Percentiles rank a stretch among this genome's conserved stretches.
phyloP scores from a whole-genome alignment of 2,113 vertebrate genomes.

The Beaufortia kweichowensis region DNA sequence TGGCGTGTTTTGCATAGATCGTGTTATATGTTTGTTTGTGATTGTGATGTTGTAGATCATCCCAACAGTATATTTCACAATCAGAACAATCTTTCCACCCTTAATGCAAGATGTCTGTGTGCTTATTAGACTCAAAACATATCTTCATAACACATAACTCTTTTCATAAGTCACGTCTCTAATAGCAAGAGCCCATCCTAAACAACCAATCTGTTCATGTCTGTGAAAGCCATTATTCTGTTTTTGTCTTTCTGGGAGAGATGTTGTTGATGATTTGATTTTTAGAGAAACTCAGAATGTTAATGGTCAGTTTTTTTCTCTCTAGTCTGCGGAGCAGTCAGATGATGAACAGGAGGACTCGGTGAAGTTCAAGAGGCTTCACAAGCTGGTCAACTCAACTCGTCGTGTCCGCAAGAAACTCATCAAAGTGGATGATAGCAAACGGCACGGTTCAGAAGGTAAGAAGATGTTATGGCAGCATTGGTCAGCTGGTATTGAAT shows the following conservation, averaged over 20 bases:
- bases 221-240: neutral
- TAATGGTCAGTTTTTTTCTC: conserved; percentile 63
- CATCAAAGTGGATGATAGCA: conserved; percentile 95
- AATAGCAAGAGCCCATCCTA: conserved; percentile 36
- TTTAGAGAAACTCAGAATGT: neutral
- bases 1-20: neutral
- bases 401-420: conserved; percentile 95
- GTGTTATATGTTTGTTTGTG: neutral
- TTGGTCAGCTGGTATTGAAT: neutral
- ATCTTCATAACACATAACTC: conserved; percentile 28
- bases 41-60: neutral
- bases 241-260: neutral
- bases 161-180: conserved; percentile 23
- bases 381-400: conserved; percentile 97
- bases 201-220: conserved; percentile 12
- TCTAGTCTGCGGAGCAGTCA: conserved; percentile 93
- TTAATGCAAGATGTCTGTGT: conserved; percentile 3
- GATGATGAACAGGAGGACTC: conserved; percentile 97
- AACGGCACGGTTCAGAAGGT: conserved; percentile 90
- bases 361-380: conserved; percentile 95
- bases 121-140: neutral
- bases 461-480: conserved; percentile 49
- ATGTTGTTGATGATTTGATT: neutral
- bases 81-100: neutral
- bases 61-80: neutral